Evolutionary conservation across 92 coral and sea anemone species (phyloP), one percentile per base, ranked within the genome.

Genomic region (Actinostola sp.): DNA sequence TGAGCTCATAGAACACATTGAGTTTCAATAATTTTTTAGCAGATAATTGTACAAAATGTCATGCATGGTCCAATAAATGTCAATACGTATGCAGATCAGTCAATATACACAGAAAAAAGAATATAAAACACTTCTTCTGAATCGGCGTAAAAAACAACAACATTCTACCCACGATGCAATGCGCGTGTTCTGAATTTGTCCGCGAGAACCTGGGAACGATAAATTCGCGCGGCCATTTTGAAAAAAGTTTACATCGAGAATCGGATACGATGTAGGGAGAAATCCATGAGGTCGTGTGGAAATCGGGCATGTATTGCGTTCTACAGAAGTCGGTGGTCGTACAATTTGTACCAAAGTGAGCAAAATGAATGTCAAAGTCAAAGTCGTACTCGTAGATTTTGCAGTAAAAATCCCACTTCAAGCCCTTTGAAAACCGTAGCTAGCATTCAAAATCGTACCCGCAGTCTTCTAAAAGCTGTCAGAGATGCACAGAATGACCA

Each of bases 391-490:
- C 55, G 70, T 26, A 16, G 34, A 49, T 59, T 64, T 35, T 75
- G 61, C 25, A 75, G 50, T 41, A 42, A 52, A 35, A 31, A 70
- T 4, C 1, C 17, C 12, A 28, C 61, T 35, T 51, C 43, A 12
- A 48, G 15, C 35, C 77, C 79, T 1, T 61, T 80, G 42, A 92
- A 81, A 80, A 94, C 98, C 23, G 97, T 91, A n/a, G 92, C 97
- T 27, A 94, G 92, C 66, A 79, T 94, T 39, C 98, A 94, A 54
- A 94, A 91, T 70, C 92, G 98, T 19, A 90, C 97, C 0, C 85
- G 92, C 1, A 84, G 92, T 25, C 89, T 91, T 17, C 87, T 94
- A 19, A 82, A 91, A 49, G 89, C 96, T 20, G 79, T 94, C 50
- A 70, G 91, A 46, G 72, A 67, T 16, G 97, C 98, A 3, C 90